Percentiles rank a stretch among this genome's conserved stretches.
phyloP scores from a whole-genome alignment of 2,113 vertebrate species.

The Passer domesticus region DNA sequence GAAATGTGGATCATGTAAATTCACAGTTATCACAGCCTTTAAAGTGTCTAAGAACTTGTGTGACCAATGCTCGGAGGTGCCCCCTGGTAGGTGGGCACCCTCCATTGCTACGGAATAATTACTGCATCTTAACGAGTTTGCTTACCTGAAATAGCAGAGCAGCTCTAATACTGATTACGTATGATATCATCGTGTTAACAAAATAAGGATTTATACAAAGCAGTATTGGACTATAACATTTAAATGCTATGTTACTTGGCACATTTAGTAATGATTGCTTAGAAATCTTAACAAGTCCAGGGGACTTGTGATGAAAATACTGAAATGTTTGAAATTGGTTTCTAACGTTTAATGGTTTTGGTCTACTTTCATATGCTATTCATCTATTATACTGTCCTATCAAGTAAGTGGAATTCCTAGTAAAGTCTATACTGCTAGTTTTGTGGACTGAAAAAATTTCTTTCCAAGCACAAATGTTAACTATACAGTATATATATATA shows the following conservation, averaged over 20 bases:
- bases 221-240: slow-evolving; percentile 80
- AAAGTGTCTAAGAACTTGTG: too few species aligned
- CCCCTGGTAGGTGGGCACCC: slow-evolving; percentile 15
- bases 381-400: slow-evolving; percentile 72
- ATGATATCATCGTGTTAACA: slow-evolving; percentile 80
- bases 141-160: slow-evolving; percentile 82
- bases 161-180: slow-evolving; percentile 85
- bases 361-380: slow-evolving; percentile 76
- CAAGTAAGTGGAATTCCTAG: slow-evolving; percentile 70
- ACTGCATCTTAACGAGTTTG: slow-evolving; percentile 74
- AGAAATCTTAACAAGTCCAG: slow-evolving; percentile 80
- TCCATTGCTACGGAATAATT: slow-evolving; percentile 65
- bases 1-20: too few species aligned
- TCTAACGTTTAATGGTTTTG: slow-evolving; percentile 70
- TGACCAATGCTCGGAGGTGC: too few species aligned
- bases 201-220: slow-evolving; percentile 94
- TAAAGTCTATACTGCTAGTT: slow-evolving; percentile 77
- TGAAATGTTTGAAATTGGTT: slow-evolving; percentile 78
- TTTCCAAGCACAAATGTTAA: slow-evolving; percentile 77
- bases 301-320: slow-evolving; percentile 83
- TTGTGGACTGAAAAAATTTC: slow-evolving; percentile 72
- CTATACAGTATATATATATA: slow-evolving; percentile 78
- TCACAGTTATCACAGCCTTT: too few species aligned
- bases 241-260: slow-evolving; percentile 93
- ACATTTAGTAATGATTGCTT: slow-evolving; percentile 88